phyloP scores from a whole-genome alignment of 2,888 invertebrate genomes.

The Coleophora deauratella region DNA sequence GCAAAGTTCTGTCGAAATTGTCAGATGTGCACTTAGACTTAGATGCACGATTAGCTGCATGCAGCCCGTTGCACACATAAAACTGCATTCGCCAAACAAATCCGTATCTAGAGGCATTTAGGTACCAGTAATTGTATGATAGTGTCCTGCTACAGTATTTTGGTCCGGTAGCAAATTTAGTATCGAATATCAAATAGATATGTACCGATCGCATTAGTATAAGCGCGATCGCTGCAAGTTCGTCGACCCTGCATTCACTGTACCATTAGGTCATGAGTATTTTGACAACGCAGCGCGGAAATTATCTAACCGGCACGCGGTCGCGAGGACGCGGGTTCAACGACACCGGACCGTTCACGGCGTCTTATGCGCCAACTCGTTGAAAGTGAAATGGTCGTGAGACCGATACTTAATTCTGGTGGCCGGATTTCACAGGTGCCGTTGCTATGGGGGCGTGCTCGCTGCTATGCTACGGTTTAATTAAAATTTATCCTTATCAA shows the following conservation, averaged over 20 bases:
- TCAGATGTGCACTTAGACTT: no score
- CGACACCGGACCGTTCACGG: slow-evolving; percentile 52
- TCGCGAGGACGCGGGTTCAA: slow-evolving; percentile 64
- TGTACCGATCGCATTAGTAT: slow-evolving; percentile 35
- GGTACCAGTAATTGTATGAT: background rate
- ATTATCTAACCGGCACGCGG: slow-evolving; percentile 73
- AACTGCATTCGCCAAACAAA: background rate
- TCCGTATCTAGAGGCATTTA: background rate
- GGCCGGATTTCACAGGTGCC: slow-evolving; percentile 43
- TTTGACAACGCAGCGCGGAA: slow-evolving; percentile 71
- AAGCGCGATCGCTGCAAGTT: slow-evolving; percentile 46
- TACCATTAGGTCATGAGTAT: slow-evolving; percentile 72
- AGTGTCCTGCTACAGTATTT: slow-evolving; percentile 25
- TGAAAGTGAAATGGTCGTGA: slow-evolving; percentile 62
- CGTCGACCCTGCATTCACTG: slow-evolving; percentile 62
- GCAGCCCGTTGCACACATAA: background rate
- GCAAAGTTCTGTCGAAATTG: no score
- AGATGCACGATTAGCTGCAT: no score
- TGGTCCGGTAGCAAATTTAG: slow-evolving; percentile 41
- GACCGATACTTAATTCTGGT: slow-evolving; percentile 30
- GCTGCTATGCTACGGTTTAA: background rate
- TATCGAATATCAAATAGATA: slow-evolving; percentile 27
- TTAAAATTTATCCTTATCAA: no score
- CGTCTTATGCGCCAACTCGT: slow-evolving; percentile 39
- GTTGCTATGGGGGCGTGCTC: slow-evolving; percentile 6